Percentiles rank a stretch among this genome's conserved stretches.
phyloP scores from a whole-genome alignment of 2,888 invertebrate species.

The Lasius platythorax region DNA sequence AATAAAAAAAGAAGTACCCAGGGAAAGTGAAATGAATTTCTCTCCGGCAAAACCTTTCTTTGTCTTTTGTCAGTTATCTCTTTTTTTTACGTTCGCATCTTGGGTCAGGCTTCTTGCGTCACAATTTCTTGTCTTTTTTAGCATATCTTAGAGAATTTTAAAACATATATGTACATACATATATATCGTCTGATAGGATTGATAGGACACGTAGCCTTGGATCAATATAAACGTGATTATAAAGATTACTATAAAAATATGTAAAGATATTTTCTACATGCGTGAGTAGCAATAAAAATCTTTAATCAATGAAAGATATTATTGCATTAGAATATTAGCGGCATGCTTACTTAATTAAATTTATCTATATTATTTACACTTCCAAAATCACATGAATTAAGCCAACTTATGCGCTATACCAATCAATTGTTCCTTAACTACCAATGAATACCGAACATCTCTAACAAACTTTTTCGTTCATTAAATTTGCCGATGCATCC shows the following conservation, averaged over 20 bases:
- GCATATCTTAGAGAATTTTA: neutral
- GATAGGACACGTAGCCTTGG: neutral
- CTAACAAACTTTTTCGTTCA: slow-evolving; percentile 40
- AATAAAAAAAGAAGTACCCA: slow-evolving; percentile 65
- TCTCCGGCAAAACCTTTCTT: slow-evolving; percentile 57
- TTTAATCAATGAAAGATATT: neutral
- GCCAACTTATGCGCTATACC: no score
- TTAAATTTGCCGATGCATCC: slow-evolving; percentile 31
- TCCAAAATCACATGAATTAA: neutral
- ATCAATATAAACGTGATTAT: neutral
- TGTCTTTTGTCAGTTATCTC: slow-evolving; percentile 1
- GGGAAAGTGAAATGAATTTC: slow-evolving; percentile 78
- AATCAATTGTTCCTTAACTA: slow-evolving; percentile 16
- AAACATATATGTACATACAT: neutral
- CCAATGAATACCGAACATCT: slow-evolving; percentile 9
- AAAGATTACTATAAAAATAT: neutral
- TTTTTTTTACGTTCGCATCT: slow-evolving; percentile 17
- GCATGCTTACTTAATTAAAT: neutral
- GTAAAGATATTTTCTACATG: neutral
- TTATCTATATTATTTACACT: neutral
- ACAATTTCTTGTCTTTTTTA: neutral
- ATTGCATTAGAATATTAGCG: neutral
- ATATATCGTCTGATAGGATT: neutral
- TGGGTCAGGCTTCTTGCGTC: neutral
- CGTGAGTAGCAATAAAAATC: neutral